These are phyloP conservation scores for Botia kubotai DNA, from an alignment of 2,797 vertebrate species.

Conservation along the genomic window DNA sequence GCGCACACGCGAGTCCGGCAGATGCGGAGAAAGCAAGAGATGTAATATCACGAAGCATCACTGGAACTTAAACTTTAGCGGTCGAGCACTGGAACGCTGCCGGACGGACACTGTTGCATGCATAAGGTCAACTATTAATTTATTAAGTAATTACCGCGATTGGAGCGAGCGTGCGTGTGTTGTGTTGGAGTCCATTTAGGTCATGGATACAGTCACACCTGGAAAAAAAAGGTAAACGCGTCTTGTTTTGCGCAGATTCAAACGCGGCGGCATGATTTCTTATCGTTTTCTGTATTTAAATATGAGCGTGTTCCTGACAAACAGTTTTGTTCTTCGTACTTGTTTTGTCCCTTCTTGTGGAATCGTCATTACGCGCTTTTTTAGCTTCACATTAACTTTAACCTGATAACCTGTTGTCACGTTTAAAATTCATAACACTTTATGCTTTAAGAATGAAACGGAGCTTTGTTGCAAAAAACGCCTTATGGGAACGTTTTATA, in stretches of 20 bases:
- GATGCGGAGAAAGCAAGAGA: constrained; percentile 11
- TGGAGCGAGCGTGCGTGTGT: neutral
- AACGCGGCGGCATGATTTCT: neutral
- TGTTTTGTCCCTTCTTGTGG: neutral
- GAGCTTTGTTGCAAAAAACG: neutral
- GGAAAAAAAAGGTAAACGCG: constrained; percentile 90
- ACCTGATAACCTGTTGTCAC: constrained; percentile 25
- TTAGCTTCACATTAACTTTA: neutral
- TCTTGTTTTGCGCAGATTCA: neutral
- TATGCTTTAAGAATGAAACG: neutral
- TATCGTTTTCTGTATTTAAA: neutral
- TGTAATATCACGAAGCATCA: constrained; percentile 28
- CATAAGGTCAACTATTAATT: neutral
- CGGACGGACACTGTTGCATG: no score
- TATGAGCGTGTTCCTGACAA: neutral
- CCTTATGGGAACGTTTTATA: neutral
- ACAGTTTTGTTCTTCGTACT: neutral
- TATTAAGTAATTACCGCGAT: neutral
- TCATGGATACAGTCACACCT: constrained; percentile 73
- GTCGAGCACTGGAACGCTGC: neutral
- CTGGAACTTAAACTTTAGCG: constrained; percentile 41
- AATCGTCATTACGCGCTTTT: neutral
- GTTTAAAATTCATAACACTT: constrained; percentile 10
- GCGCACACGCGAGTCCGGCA: constrained; percentile 23
- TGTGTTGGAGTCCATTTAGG: neutral